Percentiles rank a stretch among this genome's conserved stretches.
These are phyloP conservation scores for Ostrea denselamellosa DNA, from an alignment of 1,140 invertebrate genomes.

Conservation along the genomic window DNA sequence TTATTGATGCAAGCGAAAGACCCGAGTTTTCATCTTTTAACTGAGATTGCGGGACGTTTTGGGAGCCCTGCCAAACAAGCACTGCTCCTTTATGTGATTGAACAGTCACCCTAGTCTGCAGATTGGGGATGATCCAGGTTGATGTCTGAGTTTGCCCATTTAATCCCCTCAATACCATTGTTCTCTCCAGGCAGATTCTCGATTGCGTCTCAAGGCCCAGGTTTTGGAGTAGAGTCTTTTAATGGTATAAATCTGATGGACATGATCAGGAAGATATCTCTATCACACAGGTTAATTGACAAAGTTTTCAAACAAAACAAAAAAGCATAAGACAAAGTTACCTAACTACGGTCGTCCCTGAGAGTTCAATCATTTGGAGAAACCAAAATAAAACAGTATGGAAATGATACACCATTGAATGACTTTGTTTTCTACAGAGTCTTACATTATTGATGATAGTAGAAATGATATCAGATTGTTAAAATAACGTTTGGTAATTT, in stretches of 20 bases:
- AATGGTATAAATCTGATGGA: not conserved
- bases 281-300: not conserved
- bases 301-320: not conserved
- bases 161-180: conserved; percentile 2
- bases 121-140: not conserved
- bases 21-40: too few relatives aligned
- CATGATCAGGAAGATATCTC: not conserved
- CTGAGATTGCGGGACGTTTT: not conserved
- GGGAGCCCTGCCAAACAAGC: not conserved
- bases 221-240: not conserved
- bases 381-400: not conserved
- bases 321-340: not conserved
- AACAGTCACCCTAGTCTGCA: not conserved
- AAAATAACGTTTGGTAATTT: too few relatives aligned
- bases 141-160: not conserved
- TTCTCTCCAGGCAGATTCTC: not conserved
- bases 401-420: not conserved
- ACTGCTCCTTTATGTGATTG: not conserved
- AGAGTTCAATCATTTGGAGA: not conserved
- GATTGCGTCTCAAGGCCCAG: not conserved
- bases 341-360: not conserved
- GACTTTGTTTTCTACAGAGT: not conserved
- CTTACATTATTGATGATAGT: not conserved
- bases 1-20: not conserved
- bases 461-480: not conserved